Conservation (phyloP, 2,888 invertebrate species). For the Chrysolina haemoptera region DNA sequence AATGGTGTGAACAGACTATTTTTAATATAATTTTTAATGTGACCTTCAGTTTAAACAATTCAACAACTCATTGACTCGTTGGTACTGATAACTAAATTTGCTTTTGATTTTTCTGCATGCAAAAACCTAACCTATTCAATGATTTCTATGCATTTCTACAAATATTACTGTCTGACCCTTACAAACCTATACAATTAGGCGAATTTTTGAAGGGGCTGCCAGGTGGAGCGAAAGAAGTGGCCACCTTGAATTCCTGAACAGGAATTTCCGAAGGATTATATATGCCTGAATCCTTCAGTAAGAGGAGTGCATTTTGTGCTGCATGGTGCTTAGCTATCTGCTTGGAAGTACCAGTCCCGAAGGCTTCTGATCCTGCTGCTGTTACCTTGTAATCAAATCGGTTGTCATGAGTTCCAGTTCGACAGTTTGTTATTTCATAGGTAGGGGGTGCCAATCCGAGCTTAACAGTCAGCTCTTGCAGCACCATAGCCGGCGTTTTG, state of each 20-base stretch:
- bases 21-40: too few species aligned
- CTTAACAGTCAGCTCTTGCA: conserved; percentile 78
- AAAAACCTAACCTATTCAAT: too few species aligned
- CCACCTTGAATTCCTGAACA: conserved; percentile 57
- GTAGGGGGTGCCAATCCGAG: conserved; percentile 70
- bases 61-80: too few species aligned
- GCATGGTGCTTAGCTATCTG: conserved; percentile 77
- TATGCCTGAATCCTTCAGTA: conserved; percentile 66
- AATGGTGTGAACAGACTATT: too few species aligned
- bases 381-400: conserved; percentile 70
- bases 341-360: conserved; percentile 69
- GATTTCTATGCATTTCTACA: too few species aligned
- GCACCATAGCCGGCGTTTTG: conserved; percentile 78
- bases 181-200: conserved; percentile 50
- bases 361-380: conserved; percentile 64
- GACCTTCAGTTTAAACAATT: too few species aligned
- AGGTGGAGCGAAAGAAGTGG: conserved; percentile 35
- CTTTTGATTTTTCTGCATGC: too few species aligned
- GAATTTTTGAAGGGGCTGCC: conserved; percentile 40
- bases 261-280: conserved; percentile 60
- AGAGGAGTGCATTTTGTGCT: conserved; percentile 71
- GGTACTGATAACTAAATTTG: too few species aligned
- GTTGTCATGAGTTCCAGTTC: conserved; percentile 67
- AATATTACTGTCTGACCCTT: neutral
- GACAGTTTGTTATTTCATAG: conserved; percentile 67